Base-by-base conservation (phyloP, 2,888 invertebrate genomes). In the Heliothis peltigera region DNA sequence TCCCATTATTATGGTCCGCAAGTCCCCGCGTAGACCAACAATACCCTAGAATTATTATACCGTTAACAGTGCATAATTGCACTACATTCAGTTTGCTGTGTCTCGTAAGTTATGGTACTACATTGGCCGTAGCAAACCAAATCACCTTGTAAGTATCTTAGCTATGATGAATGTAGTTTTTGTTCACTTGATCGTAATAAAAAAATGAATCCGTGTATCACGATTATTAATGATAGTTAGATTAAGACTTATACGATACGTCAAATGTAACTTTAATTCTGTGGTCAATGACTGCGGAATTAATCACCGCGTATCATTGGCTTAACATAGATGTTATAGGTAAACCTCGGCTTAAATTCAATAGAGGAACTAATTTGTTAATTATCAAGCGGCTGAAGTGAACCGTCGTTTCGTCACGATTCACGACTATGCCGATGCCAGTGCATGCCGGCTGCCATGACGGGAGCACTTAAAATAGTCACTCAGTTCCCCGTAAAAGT, bases 281-380 rank as follows among this genome's bases (percentile, higher is more conserved):
- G 25, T 59, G 56, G 44, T 57, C 60, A 71, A 35, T 63, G 63
- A 63, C 49, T 64, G 25, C 44, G 47, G 22, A 67, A 21, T 48
- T 22, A 21, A 65, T 53, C 55, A 39, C 5, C 52, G 59, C 22
- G 17, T 17, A 64, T 67, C 56, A 62, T 67, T 57, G 8, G 47
- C 22, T 51, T 18, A 55, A 69, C 51, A 80, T 78, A 64, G 70
- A 76, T 79, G 72, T 39, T 64, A 67, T 64, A 71, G 81, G 78
- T 81, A 83, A 86, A 85, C 84, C 83, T 79, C 64, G 48, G 57
- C 74, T 76, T 70, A 77, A 78, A 85, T 83, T 81, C 77, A 81
- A 80, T 70, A 77, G 79, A 84, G 84, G 84, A 90, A 88, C 88
- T 83, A 87, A 90, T 90, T 87, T 83, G 86, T 85, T 87, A 87